phyloP scores from a whole-genome alignment of 1,140 invertebrate species.

The Cotesia typhae region DNA sequence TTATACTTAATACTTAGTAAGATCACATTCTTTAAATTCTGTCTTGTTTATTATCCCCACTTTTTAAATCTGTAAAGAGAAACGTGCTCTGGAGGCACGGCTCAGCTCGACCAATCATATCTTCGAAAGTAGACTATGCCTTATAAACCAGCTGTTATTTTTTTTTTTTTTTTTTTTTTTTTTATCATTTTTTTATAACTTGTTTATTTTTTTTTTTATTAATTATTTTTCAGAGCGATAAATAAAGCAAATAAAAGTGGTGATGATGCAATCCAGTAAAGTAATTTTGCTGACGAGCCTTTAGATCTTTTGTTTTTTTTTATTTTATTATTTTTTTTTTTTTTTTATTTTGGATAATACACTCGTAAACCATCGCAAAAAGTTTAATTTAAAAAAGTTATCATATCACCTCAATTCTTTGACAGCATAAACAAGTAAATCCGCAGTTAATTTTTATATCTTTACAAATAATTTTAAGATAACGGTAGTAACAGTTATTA shows the following conservation, averaged over 20 bases:
- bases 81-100: conserved; percentile 48
- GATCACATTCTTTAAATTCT: conserved; percentile 19
- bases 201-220: neutral
- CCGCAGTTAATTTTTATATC: neutral
- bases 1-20: neutral
- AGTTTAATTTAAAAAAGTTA: too few relatives aligned
- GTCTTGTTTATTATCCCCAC: conserved; percentile 8
- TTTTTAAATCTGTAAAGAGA: neutral
- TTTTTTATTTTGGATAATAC: too few relatives aligned
- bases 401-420: too few relatives aligned
- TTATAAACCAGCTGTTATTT: neutral
- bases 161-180: conserved; percentile 23
- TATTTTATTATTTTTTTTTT: too few relatives aligned
- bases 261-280: too few relatives aligned
- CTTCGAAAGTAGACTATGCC: conserved; percentile 36
- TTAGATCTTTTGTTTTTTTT: too few relatives aligned
- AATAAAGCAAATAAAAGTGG: too few relatives aligned
- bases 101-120: conserved; percentile 47
- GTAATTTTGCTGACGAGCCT: neutral
- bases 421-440: neutral
- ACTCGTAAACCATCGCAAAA: too few relatives aligned
- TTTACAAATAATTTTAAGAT: neutral
- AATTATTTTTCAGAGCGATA: too few relatives aligned
- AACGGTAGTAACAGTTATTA: neutral
- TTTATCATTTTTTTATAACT: neutral